Evolutionary conservation across 2,888 invertebrate genomes (phyloP).

Genomic region (Acholoe squamosa): DNA sequence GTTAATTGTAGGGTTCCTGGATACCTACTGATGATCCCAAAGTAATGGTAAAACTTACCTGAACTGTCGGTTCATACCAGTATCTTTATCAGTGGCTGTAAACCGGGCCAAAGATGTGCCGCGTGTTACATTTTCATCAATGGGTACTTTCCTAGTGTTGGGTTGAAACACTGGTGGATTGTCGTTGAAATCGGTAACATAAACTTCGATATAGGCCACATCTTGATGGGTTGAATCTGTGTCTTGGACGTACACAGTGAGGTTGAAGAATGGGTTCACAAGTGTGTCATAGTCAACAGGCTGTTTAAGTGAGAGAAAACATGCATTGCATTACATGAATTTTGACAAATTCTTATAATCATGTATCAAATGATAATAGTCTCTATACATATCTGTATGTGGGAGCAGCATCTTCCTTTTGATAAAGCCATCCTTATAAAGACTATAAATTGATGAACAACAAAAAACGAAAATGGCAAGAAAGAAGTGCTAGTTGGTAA

Average conservation of each 20-base stretch:
- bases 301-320: slow-evolving; percentile 70
- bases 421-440: too few species aligned
- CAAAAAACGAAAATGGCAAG: too few species aligned
- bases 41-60: slow-evolving; percentile 63
- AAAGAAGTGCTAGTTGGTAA: too few species aligned
- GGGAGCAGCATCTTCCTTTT: too few species aligned
- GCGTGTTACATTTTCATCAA: slow-evolving; percentile 92
- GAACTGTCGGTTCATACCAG: slow-evolving; percentile 70
- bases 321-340: too few species aligned
- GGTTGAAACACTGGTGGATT: slow-evolving; percentile 99
- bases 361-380: too few species aligned
- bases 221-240: slow-evolving; percentile 86
- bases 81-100: slow-evolving; percentile 97
- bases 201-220: slow-evolving; percentile 96
- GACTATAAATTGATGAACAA: too few species aligned
- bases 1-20: too few species aligned
- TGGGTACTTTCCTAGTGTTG: slow-evolving; percentile 71
- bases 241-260: slow-evolving; percentile 80
- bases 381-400: too few species aligned
- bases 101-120: slow-evolving; percentile 96
- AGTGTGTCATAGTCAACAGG: slow-evolving; percentile 80
- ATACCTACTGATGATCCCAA: too few species aligned
- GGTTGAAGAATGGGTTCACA: slow-evolving; percentile 77
- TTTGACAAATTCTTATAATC: too few species aligned
- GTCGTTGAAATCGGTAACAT: slow-evolving; percentile 99